Evolutionary conservation across 92 coral and sea anemone genomes (phyloP), one percentile per base, ranked within the genome.

Genomic region (Paragorgia papillata): DNA sequence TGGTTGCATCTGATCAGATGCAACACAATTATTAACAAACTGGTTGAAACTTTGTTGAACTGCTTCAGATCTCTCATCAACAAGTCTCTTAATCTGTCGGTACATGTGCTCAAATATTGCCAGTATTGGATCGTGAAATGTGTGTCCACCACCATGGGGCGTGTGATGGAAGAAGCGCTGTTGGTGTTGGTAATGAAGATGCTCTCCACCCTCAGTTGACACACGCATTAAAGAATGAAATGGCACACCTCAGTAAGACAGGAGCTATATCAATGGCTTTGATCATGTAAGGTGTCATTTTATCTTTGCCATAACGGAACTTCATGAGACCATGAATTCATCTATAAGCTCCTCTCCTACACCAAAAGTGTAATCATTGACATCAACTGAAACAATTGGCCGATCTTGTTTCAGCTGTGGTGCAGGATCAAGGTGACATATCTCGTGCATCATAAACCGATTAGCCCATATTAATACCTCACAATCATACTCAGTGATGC

Each of bases 181-280:
- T 65, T 80, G 84, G 57, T 80, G 84, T 7, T 69, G 69, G 50
- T 80, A 80, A 48, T 80, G 84, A 19, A 62, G 49, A 9, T 70
- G 79, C 53, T 80, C 84, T 20, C 84, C 85, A 17, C 85, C 81
- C 46, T 82, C 85, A 29, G 81, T 82, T 13, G 81, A 60, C 15
- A 79, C 64, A 29, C 81, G 26, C 43, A 82, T 73, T 33, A 82
- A 34, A 25, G 85, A 82, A 51, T 73, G 85, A 25, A 80, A 80
- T 9, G 84, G 84, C 13, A 80, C 29, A 26, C 58, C 39, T 37
- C 12, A 80, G 80, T 29, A 73, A 37, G 44, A 73, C 25, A 26
- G 85, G 81, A 29, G 73, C 80, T 25, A 73, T 59, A 68, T 82
- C 85, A 4, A 82, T 70, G 34, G 81, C 63, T 20, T 78, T 82